A percentile compares a stretch with the other conserved stretches of the same genome.
phyloP scores from a whole-genome alignment of 2,888 invertebrate species.

The Meliscaeva auricollis region DNA sequence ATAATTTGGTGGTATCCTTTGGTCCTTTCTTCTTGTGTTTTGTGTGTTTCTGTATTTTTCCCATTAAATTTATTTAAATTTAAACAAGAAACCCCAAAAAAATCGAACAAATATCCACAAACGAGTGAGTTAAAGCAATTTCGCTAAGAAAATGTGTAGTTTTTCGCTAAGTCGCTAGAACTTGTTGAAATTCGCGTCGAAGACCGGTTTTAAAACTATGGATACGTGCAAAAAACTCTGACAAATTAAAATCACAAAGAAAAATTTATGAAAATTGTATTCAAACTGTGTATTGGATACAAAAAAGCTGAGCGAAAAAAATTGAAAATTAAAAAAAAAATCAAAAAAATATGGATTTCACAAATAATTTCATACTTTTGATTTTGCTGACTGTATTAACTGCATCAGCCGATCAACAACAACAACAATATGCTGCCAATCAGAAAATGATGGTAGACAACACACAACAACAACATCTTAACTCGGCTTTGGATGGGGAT shows the following conservation, averaged over 20 bases:
- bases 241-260: constrained; percentile 42
- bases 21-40: constrained; percentile 47
- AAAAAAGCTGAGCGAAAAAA: constrained; percentile 58
- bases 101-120: constrained; percentile 26
- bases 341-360: constrained; percentile 60
- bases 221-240: constrained; percentile 71
- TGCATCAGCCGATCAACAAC: constrained; percentile 70
- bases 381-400: constrained; percentile 65
- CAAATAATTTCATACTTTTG: constrained; percentile 58
- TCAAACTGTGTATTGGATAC: constrained; percentile 59
- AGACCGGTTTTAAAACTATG: constrained; percentile 60
- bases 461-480: constrained; percentile 69
- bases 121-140: constrained; percentile 5
- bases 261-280: constrained; percentile 34
- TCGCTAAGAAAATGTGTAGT: constrained; percentile 53
- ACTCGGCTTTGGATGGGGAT: constrained; percentile 64
- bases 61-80: constrained; percentile 15
- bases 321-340: background rate
- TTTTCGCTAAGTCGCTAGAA: constrained; percentile 68
- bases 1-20: constrained; percentile 67
- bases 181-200: constrained; percentile 33
- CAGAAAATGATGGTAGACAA: constrained; percentile 72
- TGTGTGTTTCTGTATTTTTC: constrained; percentile 48
- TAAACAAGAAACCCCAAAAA: constrained; percentile 46
- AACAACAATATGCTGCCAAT: constrained; percentile 73